Evolutionary conservation across 2,113 vertebrate genomes (phyloP), one percentile per base, ranked within the genome.

Genomic region (Ammodytes marinus): DNA sequence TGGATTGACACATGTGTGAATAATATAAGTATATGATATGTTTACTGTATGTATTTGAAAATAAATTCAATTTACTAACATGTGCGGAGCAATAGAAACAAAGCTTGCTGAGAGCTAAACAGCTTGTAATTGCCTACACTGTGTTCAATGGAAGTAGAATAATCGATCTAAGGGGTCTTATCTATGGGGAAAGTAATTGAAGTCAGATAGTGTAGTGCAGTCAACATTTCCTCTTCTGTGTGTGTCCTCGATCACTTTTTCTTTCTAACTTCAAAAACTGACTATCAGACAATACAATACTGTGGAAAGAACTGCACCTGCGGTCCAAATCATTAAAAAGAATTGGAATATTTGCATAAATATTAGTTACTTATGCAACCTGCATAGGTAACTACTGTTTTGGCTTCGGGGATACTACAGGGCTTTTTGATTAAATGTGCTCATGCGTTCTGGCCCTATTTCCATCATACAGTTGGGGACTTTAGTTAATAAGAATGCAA

Each of bases 301-400:
- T 60, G 65, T 49, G 49, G 69, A 74, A 83, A 84, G 72, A 59
- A 85, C 59, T 85, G 68, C 83, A 90, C 89, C 92, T 82, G 74
- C 75, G 84, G 87, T 91, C 87, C 89, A 89, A 91, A 70, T 47
- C 87, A 93, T 88, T 89, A 87, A 79, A 27, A 74, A 86, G 73
- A 79, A 39, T 42, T 57, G 37, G 42, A 79, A 79, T 83, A 86
- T 89, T 27, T 27, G 27, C 27, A 27, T 27, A 27, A 27, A 27
- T 2, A 27, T 27, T 27, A 27, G 27, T 27, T 88, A 69, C 55
- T 27, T 76, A 79, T 88, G 80, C 86, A 77, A 79, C 77, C 73
- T 53, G 90, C 84, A 81, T 84, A 77, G 74, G 90, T 81, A 79
- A 80, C 60, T 85, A 82, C 76, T 92, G 86, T 88, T 92, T 91